Base-by-base conservation (phyloP, 2,797 vertebrate species). In the Sebastes taczanowskii region DNA sequence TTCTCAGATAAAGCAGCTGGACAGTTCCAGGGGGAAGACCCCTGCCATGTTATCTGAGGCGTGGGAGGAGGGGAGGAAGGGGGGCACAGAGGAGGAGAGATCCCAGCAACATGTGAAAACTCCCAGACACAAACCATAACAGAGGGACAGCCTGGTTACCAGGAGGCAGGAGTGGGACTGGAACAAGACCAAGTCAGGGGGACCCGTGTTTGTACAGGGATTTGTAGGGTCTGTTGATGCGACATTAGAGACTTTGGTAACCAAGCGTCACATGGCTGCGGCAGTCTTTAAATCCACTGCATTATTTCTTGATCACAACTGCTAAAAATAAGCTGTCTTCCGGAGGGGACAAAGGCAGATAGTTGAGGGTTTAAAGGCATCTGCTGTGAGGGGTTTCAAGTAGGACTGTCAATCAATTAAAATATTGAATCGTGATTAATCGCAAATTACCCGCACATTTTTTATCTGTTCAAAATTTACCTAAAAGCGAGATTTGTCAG, bases 1-100 rank as follows among this genome's bases (percentile, higher is more conserved):
- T 89, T 89, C 89, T 94, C 86, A 88, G 89, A 93, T 93, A 91
- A 91, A 94, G 83, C 94, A 95, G 94, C 94, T 94, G 93, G 91
- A 91, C 74, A 79, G 88, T 89, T 93, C 92, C 89, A 83, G 85
- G 80, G 92, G 95, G 88, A 93, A 94, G 95, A 95, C 92, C 93
- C 90, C 92, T 91, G 88, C 88, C 91, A 93, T 93, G 87, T 90
- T 95, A 95, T 95, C 94, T 91, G 84, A 92, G 79, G 91, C 75
- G 71, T 91, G 70, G 92, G 88, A 91, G 89, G 79, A 81, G 68
- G 85, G 83, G 63, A 46, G 74, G 42, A 84, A 27, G 77, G 75
- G 67, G 77, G 67, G 32, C 64, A 60, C 60, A 66, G 84, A 72
- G 78, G 71, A 85, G 76, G 87, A 89, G 86, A 85, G 83, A 89